Percentiles rank a stretch among this genome's conserved stretches.
phyloP scores from a whole-genome alignment of 2,797 vertebrate species.

The Sebastes vulpes region DNA sequence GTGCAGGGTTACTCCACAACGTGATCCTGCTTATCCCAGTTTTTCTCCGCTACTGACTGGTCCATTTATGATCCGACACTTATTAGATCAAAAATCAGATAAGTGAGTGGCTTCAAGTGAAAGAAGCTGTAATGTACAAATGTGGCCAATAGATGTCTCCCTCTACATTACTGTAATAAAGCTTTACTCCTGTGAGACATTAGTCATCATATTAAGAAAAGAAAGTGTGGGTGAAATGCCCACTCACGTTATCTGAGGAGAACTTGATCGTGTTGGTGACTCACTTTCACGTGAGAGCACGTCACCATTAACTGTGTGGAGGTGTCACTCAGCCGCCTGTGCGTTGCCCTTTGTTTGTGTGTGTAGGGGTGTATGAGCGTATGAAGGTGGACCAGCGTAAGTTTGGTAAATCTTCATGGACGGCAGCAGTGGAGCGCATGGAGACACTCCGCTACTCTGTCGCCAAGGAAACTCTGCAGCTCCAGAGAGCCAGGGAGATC shows the following conservation, averaged over 20 bases:
- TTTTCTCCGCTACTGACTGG: slow-evolving; percentile 18
- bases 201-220: neutral
- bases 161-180: slow-evolving; percentile 16
- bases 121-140: slow-evolving; percentile 43
- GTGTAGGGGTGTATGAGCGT: slow-evolving; percentile 92
- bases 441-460: slow-evolving; percentile 95
- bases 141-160: slow-evolving; percentile 68
- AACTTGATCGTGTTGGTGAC: slow-evolving; percentile 4
- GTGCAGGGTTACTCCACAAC: slow-evolving; percentile 28
- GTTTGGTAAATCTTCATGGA: slow-evolving; percentile 97
- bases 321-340: slow-evolving; percentile 2
- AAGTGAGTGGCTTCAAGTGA: neutral
- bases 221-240: neutral
- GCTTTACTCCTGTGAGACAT: neutral
- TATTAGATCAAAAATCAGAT: slow-evolving; percentile 39
- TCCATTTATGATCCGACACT: slow-evolving; percentile 32
- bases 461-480: slow-evolving; percentile 96
- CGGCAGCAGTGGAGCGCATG: slow-evolving; percentile 94
- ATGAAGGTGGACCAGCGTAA: slow-evolving; percentile 97
- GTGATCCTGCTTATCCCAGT: slow-evolving; percentile 18
- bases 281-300: neutral
- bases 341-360: neutral
- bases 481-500: slow-evolving; percentile 98
- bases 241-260: neutral
- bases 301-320: neutral